Conservation (phyloP, 2,113 vertebrate genomes). For the Varanus salvator region DNA sequence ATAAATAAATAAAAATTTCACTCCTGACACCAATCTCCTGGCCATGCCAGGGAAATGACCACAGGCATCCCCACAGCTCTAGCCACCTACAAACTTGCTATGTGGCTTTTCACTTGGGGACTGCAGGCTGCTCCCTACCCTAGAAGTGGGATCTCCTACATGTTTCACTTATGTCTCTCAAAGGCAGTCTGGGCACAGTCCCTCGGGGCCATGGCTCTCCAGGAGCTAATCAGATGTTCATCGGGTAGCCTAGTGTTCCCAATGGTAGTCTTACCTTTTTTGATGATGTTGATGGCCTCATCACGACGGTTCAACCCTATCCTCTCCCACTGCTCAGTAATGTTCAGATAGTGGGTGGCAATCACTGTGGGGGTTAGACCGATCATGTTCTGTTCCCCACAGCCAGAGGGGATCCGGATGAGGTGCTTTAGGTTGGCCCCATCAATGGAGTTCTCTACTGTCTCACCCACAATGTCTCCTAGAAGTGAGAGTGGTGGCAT, state of each 20-base stretch:
- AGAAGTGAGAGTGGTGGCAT: not conserved
- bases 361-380: conserved; percentile 83
- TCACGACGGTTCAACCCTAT: conserved; percentile 75
- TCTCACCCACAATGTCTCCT: conserved; percentile 64
- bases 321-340: conserved; percentile 77
- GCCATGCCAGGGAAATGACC: not conserved
- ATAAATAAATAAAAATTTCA: too few relatives aligned
- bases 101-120: not conserved
- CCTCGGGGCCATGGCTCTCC: not conserved
- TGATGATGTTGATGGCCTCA: conserved; percentile 78
- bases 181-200: not conserved
- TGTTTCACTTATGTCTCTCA: not conserved
- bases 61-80: not conserved
- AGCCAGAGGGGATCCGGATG: conserved; percentile 83
- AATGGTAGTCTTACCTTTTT: conserved; percentile 69
- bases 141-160: not conserved
- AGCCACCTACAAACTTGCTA: not conserved
- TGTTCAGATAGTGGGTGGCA: conserved; percentile 82
- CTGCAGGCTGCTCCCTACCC: not conserved
- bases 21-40: not conserved
- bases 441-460: conserved; percentile 65
- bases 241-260: not conserved
- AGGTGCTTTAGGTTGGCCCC: conserved; percentile 68
- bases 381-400: conserved; percentile 89
- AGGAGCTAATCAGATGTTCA: not conserved